Percentiles rank a stretch among this genome's conserved stretches.
Conservation (phyloP, 2,888 invertebrate species). For the Busseola fusca region DNA sequence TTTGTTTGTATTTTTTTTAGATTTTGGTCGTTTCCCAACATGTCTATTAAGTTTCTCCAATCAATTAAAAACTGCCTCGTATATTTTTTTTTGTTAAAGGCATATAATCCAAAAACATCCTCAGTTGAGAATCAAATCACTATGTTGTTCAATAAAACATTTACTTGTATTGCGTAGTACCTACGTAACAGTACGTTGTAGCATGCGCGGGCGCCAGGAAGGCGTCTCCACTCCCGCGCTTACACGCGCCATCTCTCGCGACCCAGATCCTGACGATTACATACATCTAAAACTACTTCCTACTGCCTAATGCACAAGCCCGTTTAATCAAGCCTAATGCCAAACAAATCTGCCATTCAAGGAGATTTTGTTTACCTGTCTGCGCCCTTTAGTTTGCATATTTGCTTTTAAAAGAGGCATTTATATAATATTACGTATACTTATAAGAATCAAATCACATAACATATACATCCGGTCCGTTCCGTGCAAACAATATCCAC, state of each 20-base stretch:
- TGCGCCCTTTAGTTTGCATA: conserved; percentile 2
- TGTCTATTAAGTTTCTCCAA: background rate
- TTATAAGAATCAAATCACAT: conserved; percentile 16
- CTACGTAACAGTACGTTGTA: conserved; percentile 4
- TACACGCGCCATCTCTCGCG: conserved; percentile 72
- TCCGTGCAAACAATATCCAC: conserved; percentile 16
- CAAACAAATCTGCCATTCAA: conserved; percentile 50
- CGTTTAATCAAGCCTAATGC: conserved; percentile 52
- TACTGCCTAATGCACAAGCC: conserved; percentile 69
- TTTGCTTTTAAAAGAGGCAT: background rate
- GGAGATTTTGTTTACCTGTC: conserved; percentile 24
- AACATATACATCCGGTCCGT: conserved; percentile 43
- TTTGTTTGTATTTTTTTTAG: background rate
- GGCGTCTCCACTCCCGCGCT: conserved; percentile 70
- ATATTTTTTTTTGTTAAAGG: background rate
- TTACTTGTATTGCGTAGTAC: conserved; percentile 7
- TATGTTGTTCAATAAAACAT: conserved; percentile 1
- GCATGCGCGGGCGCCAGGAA: conserved; percentile 71
- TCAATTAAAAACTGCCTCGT: background rate
- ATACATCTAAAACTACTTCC: conserved; percentile 68
- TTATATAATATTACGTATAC: background rate
- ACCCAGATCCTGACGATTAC: conserved; percentile 74
- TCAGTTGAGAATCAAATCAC: background rate
- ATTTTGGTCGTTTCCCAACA: background rate
- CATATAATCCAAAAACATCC: no score